Evolutionary conservation across 2,888 invertebrate species (phyloP), one percentile per base, ranked within the genome.

Genomic region (Chaitophorus viminalis): DNA sequence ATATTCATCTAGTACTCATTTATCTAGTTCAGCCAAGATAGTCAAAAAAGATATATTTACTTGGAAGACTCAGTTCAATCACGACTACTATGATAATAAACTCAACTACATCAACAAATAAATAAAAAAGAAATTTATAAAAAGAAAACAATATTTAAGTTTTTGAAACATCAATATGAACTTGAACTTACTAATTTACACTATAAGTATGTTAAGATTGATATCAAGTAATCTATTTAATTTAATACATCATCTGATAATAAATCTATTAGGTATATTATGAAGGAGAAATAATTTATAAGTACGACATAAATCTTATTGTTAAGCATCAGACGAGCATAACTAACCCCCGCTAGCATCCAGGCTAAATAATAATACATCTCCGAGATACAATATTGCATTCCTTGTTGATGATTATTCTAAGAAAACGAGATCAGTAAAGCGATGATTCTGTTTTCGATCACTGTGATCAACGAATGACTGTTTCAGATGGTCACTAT

Each of bases 391-490:
- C 68, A 11, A 68, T 29, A 60, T 60, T 6, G 29, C 60, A 60
- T 60, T 68, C 68, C 68, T 68, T 68, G 68, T 68, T 68, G 68
- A 9, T 68, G 29, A 68, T 68, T 68, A 68, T 68, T 68, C 68
- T 68, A 68, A 68, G 6, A 68, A 68, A 29, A 68, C 29, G 68
- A n/a, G n/a, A n/a, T 25, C 68, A 68, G 68, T 29, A n/a, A 25
- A 60, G 60, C 68, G 6, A 68, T 68, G 60, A n/a, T n/a, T 68
- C 68, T 9, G 29, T 25, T 68, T 29, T 25, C n/a, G 29, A 68
- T n/a, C 29, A 68, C n/a, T 11, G 68, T 29, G 8, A 68, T 68
- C 68, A 29, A 29, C 29, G 29, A 68, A n/a, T 11, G 29, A 68
- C 60, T 60, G 68, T 68, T 68, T 68, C 9, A 25, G n/a, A 68